These are phyloP conservation scores for Nymphalis c-album DNA, from an alignment of 2,888 invertebrate species.

Conservation along the genomic window DNA sequence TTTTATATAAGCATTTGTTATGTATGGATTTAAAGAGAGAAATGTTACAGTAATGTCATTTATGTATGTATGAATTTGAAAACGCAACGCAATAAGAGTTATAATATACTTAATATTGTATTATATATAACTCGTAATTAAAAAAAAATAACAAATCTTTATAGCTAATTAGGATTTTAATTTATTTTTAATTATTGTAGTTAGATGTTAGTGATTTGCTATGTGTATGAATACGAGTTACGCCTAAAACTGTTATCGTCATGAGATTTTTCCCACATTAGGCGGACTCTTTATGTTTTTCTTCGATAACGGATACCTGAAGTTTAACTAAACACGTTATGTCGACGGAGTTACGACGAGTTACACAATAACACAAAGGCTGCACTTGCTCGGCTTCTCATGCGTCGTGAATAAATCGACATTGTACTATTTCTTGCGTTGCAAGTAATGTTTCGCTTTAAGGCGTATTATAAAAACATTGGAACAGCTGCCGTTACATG, in stretches of 20 bases:
- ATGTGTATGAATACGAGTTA: too few relatives aligned
- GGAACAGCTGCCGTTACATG: slow-evolving; percentile 25
- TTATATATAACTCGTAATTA: too few relatives aligned
- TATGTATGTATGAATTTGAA: too few relatives aligned
- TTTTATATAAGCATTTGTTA: too few relatives aligned
- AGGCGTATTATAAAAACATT: slow-evolving; percentile 22
- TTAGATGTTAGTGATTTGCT: too few relatives aligned
- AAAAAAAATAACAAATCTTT: too few relatives aligned
- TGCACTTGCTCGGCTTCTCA: slow-evolving; percentile 71
- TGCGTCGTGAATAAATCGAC: slow-evolving; percentile 52
- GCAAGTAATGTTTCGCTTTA: slow-evolving; percentile 20
- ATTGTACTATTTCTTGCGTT: slow-evolving; percentile 58
- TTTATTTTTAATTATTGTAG: too few relatives aligned
- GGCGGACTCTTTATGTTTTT: slow-evolving; percentile 8
- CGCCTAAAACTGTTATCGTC: neutral
- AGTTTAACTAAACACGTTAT: slow-evolving; percentile 41
- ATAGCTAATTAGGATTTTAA: too few relatives aligned
- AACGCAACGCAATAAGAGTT: too few relatives aligned
- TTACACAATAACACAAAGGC: slow-evolving; percentile 66
- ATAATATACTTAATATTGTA: too few relatives aligned
- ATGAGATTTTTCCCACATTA: slow-evolving; percentile 4
- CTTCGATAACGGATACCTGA: slow-evolving; percentile 22
- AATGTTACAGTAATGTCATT: too few relatives aligned
- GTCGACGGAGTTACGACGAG: slow-evolving; percentile 52
- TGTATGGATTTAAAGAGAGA: too few relatives aligned